Evolutionary conservation across 2,113 vertebrate genomes (phyloP), one percentile per base, ranked within the genome.

Genomic region (Datnioides undecimradiatus): DNA sequence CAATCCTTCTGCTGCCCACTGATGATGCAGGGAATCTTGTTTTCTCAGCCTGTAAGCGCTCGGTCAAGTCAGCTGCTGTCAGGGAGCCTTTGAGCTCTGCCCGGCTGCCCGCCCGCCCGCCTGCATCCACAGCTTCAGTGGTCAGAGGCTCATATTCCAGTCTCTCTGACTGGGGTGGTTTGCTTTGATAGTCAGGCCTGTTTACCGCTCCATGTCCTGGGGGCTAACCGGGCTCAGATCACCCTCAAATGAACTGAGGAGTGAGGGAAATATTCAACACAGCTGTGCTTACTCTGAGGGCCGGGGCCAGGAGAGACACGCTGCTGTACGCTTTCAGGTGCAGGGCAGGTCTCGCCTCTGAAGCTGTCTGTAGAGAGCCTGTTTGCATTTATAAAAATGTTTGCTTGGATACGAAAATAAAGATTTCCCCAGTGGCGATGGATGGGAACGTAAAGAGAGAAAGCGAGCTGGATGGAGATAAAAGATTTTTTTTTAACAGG

Each of bases 181-280:
- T 87, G 84, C 94, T 95, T 95, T 95, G 94, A 95, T 94, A 93
- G 87, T 90, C 85, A 62, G 78, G 84, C 88, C 93, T 94, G 94
- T 95, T 94, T 94, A 93, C 92, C 38, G 52, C 87, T 87, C 71
- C 72, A 68, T 85, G 90, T 92, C 90, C 93, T 86, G 81, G 85
- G 89, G 91, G 90, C 90, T 85, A 86, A 87, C 87, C 31, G 79
- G 58, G 77, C 94, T 93, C 91, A 87, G 87, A 93, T 93, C 92
- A 88, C 88, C 89, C 87, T 87, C 90, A 93, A 90, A 94, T 93
- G 87, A 93, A 93, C 91, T 91, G 91, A 90, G 63, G 90, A 94
- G 90, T 92, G 88, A 94, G 79, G 92, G 90, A 95, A 94, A 95
- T 94, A 95, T 94, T 94, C 88, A 94, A 89, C 90, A 89, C 91